Evolutionary conservation across 2,797 vertebrate genomes (phyloP).

Genomic region (Eutrigla gurnardus): DNA sequence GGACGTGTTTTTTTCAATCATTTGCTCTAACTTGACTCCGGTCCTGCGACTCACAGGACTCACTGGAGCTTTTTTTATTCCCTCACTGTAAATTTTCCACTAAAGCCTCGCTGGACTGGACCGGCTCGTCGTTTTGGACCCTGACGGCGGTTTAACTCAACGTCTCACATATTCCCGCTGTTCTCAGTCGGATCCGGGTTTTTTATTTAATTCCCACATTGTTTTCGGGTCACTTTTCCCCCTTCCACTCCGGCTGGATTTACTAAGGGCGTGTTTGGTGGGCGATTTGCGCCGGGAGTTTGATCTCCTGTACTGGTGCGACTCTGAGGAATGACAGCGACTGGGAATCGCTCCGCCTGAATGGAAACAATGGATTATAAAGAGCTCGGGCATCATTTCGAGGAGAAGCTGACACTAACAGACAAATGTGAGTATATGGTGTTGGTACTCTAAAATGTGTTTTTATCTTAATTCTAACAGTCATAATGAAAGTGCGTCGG

Average conservation of each 20-base stretch:
- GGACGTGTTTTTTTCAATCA: not conserved
- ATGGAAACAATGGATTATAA: constrained; percentile 82
- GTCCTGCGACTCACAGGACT: constrained; percentile 7
- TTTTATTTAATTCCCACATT: not conserved
- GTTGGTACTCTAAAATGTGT: not conserved
- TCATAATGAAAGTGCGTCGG: constrained; percentile 13
- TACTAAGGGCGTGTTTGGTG: constrained; percentile 79
- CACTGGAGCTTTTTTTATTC: constrained; percentile 53
- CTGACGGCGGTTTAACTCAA: not conserved
- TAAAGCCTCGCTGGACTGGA: constrained; percentile 30
- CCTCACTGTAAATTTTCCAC: constrained; percentile 59
- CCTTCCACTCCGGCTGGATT: constrained; percentile 58
- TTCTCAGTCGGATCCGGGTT: constrained; percentile 30
- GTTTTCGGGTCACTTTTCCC: constrained; percentile 25
- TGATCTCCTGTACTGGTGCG: constrained; percentile 65
- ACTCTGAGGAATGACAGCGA: constrained; percentile 84
- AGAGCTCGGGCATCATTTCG: constrained; percentile 76
- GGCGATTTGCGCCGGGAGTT: constrained; percentile 70
- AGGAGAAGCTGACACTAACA: constrained; percentile 81
- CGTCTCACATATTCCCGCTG: not conserved
- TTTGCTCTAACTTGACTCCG: not conserved
- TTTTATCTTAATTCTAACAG: not conserved
- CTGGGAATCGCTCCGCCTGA: constrained; percentile 67
- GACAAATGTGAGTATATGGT: constrained; percentile 80
- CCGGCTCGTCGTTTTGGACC: constrained; percentile 17